A percentile compares a stretch with the other conserved stretches of the same genome.
Evolutionary conservation across 23 tunicate species (phyloP).

Genomic region (Aplidium turbinatum): DNA sequence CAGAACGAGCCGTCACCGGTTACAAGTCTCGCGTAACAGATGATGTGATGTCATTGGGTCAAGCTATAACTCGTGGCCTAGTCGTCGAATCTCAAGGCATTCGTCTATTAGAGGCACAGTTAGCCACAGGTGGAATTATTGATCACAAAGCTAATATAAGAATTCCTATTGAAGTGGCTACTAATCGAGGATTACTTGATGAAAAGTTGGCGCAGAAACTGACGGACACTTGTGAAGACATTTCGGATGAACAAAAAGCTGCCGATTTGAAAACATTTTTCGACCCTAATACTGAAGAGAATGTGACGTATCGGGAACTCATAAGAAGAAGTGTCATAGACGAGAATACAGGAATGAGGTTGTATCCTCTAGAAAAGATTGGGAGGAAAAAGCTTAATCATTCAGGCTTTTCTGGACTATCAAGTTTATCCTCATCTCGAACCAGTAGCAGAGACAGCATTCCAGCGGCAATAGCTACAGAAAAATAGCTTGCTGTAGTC

Average conservation of each 20-base stretch:
- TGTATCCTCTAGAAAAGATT: constrained; percentile 75
- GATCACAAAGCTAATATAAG: constrained; percentile 63
- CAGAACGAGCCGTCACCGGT: constrained; percentile 93
- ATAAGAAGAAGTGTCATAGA: constrained; percentile 80
- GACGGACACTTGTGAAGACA: constrained; percentile 29
- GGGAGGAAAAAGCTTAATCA: constrained; percentile 45
- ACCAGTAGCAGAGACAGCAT: constrained; percentile 69
- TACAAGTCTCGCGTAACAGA: constrained; percentile 71
- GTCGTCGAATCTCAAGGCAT: constrained; percentile 84
- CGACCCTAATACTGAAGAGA: constrained; percentile 98
- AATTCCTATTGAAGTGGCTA: constrained; percentile 78
- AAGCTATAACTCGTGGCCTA: constrained; percentile 86
- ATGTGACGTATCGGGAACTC: constrained; percentile 87
- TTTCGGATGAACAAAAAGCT: constrained; percentile 24
- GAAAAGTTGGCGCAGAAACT: constrained; percentile 37
- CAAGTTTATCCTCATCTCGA: constrained; percentile 75
- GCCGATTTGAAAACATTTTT: constrained; percentile 68
- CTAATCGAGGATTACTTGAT: constrained; percentile 44
- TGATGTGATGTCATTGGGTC: constrained; percentile 61
- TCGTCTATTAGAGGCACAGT: constrained; percentile 72
- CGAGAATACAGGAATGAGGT: constrained; percentile 86
- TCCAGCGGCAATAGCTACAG: constrained; percentile 55
- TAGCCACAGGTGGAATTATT: constrained; percentile 90
- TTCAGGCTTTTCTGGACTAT: constrained; percentile 66
- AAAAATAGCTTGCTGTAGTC: too few relatives aligned